Conservation (phyloP, 1,140 invertebrate genomes). For the Trichonephila clavipes region DNA sequence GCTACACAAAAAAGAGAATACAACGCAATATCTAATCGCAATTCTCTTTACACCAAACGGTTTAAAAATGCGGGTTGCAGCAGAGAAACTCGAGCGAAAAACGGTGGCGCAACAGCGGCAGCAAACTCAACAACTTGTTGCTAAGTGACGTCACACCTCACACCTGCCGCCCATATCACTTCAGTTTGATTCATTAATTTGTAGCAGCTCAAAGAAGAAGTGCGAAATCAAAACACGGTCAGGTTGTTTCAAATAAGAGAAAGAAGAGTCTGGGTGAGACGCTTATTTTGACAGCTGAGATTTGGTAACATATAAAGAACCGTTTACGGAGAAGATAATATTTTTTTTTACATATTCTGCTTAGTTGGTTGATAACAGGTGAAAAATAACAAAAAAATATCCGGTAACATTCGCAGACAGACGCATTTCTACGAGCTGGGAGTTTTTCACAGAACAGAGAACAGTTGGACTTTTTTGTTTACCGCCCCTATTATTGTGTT, state of each 20-base stretch:
- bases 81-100: not conserved
- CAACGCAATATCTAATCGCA: too few relatives aligned
- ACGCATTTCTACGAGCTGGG: not conserved
- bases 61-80: not conserved
- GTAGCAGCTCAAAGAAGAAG: not conserved
- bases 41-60: too few relatives aligned
- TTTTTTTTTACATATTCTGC: not conserved
- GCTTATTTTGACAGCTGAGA: slow-evolving; percentile 14
- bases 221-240: slow-evolving; percentile 29
- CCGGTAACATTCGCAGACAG: not conserved
- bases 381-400: not conserved
- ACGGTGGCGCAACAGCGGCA: slow-evolving; percentile 18
- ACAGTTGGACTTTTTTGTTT: not conserved
- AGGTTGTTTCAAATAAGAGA: not conserved
- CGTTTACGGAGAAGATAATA: slow-evolving; percentile 16
- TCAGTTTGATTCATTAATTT: slow-evolving; percentile 30
- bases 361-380: not conserved
- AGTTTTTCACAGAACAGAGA: not conserved
- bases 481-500: not conserved
- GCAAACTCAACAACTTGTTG: slow-evolving; percentile 2
- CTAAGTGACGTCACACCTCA: slow-evolving; percentile 20
- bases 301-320: not conserved
- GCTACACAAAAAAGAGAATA: too few relatives aligned
- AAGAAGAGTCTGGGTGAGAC: not conserved
- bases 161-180: slow-evolving; percentile 29